A percentile compares a stretch with the other conserved stretches of the same genome.
These are phyloP conservation scores for Crotalus helleri DNA, from an alignment of 2,113 vertebrate species.

Conservation along the genomic window DNA sequence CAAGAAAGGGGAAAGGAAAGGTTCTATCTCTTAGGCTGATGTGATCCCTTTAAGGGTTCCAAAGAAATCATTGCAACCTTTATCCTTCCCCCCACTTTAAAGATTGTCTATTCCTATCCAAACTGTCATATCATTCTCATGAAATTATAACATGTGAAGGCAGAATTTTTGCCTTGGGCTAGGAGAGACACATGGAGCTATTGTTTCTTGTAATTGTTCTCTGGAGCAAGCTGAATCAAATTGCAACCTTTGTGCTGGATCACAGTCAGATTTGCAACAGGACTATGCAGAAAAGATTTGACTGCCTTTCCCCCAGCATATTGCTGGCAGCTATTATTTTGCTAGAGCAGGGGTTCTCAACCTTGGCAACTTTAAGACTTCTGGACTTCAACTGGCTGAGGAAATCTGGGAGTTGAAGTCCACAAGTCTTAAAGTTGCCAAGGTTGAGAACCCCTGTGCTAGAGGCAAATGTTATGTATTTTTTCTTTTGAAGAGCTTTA, in stretches of 20 bases:
- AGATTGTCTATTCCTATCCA: neutral
- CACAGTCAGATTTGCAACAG: conserved; percentile 47
- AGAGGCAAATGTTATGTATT: conserved; percentile 61
- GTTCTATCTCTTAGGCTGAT: neutral
- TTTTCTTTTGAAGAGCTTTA: conserved; percentile 51
- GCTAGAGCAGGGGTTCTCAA: conserved; percentile 33
- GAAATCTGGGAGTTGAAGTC: too few species aligned
- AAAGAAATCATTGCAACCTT: neutral
- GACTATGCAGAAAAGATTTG: conserved; percentile 38
- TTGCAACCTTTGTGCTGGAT: conserved; percentile 33
- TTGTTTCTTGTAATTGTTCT: conserved; percentile 25
- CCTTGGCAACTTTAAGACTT: too few species aligned
- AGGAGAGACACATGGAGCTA: conserved; percentile 15
- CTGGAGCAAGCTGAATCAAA: conserved; percentile 44
- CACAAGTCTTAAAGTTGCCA: too few species aligned
- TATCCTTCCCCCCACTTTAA: neutral
- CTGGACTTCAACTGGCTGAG: too few species aligned
- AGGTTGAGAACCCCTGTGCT: conserved; percentile 24
- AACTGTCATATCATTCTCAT: neutral
- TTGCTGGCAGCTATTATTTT: conserved; percentile 61
- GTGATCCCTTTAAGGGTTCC: neutral
- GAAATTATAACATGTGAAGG: neutral
- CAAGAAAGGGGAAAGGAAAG: neutral
- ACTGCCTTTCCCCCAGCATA: conserved; percentile 59
- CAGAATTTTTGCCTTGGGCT: conserved; percentile 1